These are phyloP conservation scores for Tuta absoluta DNA, from an alignment of 2,888 invertebrate genomes.

Conservation along the genomic window DNA sequence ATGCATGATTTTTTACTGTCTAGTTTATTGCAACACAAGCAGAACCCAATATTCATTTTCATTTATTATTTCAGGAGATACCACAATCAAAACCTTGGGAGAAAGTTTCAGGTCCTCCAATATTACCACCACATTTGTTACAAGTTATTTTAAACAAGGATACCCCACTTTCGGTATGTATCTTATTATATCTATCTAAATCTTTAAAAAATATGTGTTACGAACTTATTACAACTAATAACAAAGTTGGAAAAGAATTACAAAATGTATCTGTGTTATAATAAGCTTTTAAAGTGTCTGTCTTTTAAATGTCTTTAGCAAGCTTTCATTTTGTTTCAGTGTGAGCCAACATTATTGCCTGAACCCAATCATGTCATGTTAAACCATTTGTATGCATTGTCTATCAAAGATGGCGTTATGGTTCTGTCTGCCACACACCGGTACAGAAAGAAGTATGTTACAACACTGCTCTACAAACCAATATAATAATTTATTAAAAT, in stretches of 20 bases:
- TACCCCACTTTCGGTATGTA: conserved; percentile 93
- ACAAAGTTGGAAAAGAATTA: no score
- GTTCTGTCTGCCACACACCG: conserved; percentile 99
- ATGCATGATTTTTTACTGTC: neutral
- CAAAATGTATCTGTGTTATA: no score
- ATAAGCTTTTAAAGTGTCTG: no score
- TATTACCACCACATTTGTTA: conserved; percentile 97
- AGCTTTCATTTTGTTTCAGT: conserved; percentile 81
- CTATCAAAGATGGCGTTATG: conserved; percentile 99
- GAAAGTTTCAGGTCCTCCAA: conserved; percentile 96
- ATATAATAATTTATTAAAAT: conserved; percentile 83
- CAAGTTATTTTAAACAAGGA: conserved; percentile 99
- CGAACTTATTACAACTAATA: no score
- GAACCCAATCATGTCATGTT: conserved; percentile 99
- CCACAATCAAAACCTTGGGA: conserved; percentile 96
- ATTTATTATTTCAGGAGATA: conserved; percentile 84
- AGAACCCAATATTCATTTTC: neutral
- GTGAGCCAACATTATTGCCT: conserved; percentile 99
- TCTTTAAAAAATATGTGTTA: no score
- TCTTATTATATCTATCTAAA: neutral
- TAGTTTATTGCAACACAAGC: no score
- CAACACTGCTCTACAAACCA: conserved; percentile 98
- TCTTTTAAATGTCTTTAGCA: neutral
- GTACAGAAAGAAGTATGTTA: conserved; percentile 99
- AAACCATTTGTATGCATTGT: conserved; percentile 99